phyloP scores from a whole-genome alignment of 2,797 vertebrate species.

The Sebastes cheni region DNA sequence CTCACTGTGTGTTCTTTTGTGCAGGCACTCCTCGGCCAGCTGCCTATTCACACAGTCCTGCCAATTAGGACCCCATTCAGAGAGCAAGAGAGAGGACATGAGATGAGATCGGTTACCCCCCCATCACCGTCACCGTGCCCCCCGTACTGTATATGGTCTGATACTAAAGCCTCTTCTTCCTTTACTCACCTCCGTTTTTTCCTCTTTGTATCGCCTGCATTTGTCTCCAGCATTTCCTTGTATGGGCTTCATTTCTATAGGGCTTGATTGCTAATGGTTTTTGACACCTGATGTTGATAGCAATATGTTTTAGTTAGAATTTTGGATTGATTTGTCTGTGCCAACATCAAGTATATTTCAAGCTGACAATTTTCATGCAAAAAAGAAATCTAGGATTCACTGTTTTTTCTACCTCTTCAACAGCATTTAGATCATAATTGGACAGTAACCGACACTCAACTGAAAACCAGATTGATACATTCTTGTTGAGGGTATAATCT shows the following conservation, averaged over 20 bases:
- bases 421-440: background rate
- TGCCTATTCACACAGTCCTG: conserved; percentile 86
- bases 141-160: conserved; percentile 25
- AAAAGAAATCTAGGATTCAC: background rate
- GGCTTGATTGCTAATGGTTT: background rate
- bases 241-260: background rate
- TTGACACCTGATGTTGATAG: conserved; percentile 2
- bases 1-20: conserved; percentile 75
- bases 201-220: background rate
- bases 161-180: conserved; percentile 37
- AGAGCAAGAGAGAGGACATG: conserved; percentile 74
- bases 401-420: background rate
- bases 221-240: conserved; percentile 15
- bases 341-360: background rate
- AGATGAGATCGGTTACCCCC: conserved; percentile 71
- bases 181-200: conserved; percentile 10
- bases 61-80: conserved; percentile 95
- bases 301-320: background rate
- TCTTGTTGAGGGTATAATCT: background rate
- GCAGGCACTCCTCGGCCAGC: conserved; percentile 85
- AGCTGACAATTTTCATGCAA: background rate
- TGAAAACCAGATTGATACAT: background rate
- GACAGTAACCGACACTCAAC: background rate
- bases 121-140: conserved; percentile 35
- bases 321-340: background rate